These are phyloP conservation scores for Sesamia inferens DNA, from an alignment of 2,888 invertebrate genomes.

Conservation along the genomic window DNA sequence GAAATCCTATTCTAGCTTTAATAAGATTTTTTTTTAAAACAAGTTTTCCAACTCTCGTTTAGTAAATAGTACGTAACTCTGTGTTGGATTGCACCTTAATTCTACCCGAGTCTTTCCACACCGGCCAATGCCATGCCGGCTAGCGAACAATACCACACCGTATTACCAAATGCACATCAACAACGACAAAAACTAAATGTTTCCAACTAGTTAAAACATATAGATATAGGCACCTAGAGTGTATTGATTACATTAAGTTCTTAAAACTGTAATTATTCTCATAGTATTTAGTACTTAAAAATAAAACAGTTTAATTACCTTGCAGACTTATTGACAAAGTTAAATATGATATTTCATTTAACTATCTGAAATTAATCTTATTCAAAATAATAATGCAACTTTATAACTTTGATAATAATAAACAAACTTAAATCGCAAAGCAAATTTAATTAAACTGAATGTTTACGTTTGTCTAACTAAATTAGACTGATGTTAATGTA, in stretches of 20 bases:
- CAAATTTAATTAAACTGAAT: constrained; percentile 14
- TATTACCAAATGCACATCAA: no score
- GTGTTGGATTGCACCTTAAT: no score
- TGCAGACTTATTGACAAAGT: background rate
- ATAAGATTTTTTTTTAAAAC: no score
- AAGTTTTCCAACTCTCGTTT: no score
- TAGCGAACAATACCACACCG: no score
- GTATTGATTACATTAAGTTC: background rate
- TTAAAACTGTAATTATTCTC: background rate
- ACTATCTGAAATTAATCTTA: constrained; percentile 11
- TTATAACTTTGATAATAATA: constrained; percentile 12
- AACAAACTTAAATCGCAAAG: constrained; percentile 30
- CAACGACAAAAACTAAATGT: no score
- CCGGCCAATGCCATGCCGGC: no score
- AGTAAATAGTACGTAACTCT: no score
- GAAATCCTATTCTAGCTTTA: no score
- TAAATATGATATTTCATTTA: constrained; percentile 8
- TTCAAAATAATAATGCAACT: constrained; percentile 26
- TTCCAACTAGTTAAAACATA: no score
- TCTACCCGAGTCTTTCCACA: no score
- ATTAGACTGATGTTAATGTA: constrained; percentile 35
- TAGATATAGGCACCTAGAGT: no score
- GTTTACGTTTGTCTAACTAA: constrained; percentile 22
- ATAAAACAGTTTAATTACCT: background rate
- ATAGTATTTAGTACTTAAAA: background rate